Conservation (phyloP, 2,888 invertebrate genomes). For the Chouioia cunea region DNA sequence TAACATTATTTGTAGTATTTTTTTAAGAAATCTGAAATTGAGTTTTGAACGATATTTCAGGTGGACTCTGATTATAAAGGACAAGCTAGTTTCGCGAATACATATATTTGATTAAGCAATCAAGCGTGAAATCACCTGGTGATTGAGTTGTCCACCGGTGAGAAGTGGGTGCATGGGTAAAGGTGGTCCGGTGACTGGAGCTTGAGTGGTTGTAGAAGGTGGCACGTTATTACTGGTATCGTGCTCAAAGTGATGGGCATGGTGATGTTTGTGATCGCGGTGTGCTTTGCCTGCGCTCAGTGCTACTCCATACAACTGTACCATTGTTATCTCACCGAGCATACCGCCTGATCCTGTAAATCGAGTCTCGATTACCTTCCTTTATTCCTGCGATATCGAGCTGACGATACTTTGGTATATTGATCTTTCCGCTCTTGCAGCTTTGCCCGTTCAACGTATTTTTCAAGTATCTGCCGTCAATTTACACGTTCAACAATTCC, state of each 20-base stretch:
- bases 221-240: conserved; percentile 76
- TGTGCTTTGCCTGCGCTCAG: conserved; percentile 89
- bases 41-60: too few relatives aligned
- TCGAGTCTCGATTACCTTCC: neutral
- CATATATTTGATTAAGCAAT: too few relatives aligned
- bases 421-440: too few relatives aligned
- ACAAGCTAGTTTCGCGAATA: too few relatives aligned
- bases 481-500: too few relatives aligned
- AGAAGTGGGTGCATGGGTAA: conserved; percentile 72
- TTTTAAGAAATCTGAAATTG: too few relatives aligned
- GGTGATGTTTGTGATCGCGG: conserved; percentile 89
- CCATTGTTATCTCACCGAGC: conserved; percentile 83
- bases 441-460: too few relatives aligned
- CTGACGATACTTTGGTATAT: too few relatives aligned
- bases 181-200: conserved; percentile 71
- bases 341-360: conserved; percentile 75
- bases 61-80: too few relatives aligned
- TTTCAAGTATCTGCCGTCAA: too few relatives aligned
- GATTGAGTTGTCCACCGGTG: conserved; percentile 77
- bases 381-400: too few relatives aligned
- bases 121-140: conserved; percentile 64
- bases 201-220: conserved; percentile 72
- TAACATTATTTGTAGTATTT: too few relatives aligned
- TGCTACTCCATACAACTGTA: conserved; percentile 85
- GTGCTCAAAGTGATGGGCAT: conserved; percentile 84